Base-by-base conservation (phyloP, 2,113 vertebrate species). In the Petroica traversi region DNA sequence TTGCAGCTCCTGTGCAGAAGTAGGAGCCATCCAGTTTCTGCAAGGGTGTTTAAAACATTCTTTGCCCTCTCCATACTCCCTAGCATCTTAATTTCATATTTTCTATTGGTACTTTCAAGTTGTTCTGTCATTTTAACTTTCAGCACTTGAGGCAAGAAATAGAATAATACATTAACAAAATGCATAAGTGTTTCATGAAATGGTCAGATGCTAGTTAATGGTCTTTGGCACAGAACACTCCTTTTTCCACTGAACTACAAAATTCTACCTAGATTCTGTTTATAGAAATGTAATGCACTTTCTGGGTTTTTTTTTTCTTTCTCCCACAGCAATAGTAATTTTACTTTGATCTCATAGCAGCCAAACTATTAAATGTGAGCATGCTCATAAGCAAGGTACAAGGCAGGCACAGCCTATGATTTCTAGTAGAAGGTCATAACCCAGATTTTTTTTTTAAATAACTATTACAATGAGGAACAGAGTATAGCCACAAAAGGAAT, bases 401-500 rank as follows among this genome's bases (percentile, higher is more conserved):
- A 97, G 91, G 94, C 96, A 97, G 91, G 95, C 93, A 91, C 62
- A 89, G 93, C 68, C 94, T 97, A 92, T 97, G 97, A 98, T 98
- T 98, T 98, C 94, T 93, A 96, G 95, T 57, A 97, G 96, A 97
- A 98, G 98, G 98, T 98, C 98, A 98, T 96, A 98, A 98, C 97
- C 98, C 94, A 97, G 97, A 96, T 96, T 97, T 98, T 98, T 97
- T 90, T 97, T 92, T 92, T 43, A 97, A 98, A 97, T 96, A 97
- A 98, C 97, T 98, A 97, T 98, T 98, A 98, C 97, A 98, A 97
- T 98, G 98, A 98, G 91, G 92, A 98, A 97, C 94, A 64, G 95
- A 96, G 64, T 95, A 97, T 80, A 98, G 89, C 93, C 95, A 98
- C 97, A 97, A 98, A 98, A 98, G 95, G 94, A 98, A 97, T 97